Evolutionary conservation across 2,113 vertebrate genomes (phyloP).

Genomic region (Chitala chitala): DNA sequence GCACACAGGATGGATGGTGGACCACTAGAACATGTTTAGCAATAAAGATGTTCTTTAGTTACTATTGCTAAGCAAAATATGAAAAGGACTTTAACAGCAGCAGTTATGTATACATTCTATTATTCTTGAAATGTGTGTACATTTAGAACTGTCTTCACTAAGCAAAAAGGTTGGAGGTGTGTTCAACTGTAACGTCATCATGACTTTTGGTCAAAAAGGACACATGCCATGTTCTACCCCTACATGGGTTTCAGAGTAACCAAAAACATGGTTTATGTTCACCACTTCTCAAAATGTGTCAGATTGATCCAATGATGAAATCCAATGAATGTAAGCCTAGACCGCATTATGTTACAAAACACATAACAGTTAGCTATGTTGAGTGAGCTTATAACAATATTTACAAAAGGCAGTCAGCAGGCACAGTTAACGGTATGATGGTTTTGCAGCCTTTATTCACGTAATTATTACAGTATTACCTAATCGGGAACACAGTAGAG

Average conservation of each 20-base stretch:
- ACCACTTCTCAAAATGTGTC: too few relatives aligned
- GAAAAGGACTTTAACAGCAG: too few relatives aligned
- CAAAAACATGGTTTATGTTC: not conserved
- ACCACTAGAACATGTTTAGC: not conserved
- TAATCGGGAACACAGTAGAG: not conserved
- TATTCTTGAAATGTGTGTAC: too few relatives aligned
- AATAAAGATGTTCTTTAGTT: too few relatives aligned
- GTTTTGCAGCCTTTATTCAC: conserved; percentile 1
- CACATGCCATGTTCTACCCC: too few relatives aligned
- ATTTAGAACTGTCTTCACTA: too few relatives aligned
- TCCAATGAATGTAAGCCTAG: not conserved
- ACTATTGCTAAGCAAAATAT: not conserved
- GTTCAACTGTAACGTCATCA: too few relatives aligned
- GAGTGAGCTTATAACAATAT: too few relatives aligned
- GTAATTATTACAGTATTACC: not conserved
- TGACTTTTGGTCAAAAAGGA: too few relatives aligned
- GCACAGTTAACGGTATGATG: conserved; percentile 20
- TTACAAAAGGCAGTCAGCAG: conserved; percentile 31
- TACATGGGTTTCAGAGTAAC: not conserved
- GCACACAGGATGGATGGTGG: conserved; percentile 25
- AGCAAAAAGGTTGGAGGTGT: too few relatives aligned
- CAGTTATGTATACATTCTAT: too few relatives aligned
- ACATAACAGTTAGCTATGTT: too few relatives aligned
- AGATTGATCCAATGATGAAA: conserved; percentile 3
- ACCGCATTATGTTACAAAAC: not conserved